Evolutionary conservation across 2,113 vertebrate genomes (phyloP).

Genomic region (Rutilus rutilus): DNA sequence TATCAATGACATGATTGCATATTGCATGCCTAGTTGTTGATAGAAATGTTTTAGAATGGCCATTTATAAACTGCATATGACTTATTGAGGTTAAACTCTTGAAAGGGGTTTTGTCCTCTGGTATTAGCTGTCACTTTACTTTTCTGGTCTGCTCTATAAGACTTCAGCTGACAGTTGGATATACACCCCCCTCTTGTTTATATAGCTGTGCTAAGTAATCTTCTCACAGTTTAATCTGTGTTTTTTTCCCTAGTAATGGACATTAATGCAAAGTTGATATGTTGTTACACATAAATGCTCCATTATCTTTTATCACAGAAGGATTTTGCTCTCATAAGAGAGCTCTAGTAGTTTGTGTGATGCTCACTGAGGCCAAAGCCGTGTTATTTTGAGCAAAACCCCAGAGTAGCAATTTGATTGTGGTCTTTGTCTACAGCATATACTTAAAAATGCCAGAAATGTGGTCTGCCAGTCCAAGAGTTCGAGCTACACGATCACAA

Average conservation of each 20-base stretch:
- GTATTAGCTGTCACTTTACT: slow-evolving; percentile 29
- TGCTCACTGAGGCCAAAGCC: slow-evolving; percentile 62
- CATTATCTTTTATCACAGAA: slow-evolving; percentile 4
- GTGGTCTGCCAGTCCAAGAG: slow-evolving; percentile 57
- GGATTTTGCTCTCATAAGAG: slow-evolving; percentile 13
- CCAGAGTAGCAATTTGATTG: slow-evolving; percentile 70
- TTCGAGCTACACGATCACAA: slow-evolving; percentile 49
- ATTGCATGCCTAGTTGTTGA: neutral
- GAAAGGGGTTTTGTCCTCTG: neutral
- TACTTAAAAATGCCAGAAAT: slow-evolving; percentile 69
- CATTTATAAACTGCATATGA: neutral
- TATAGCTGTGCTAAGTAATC: neutral
- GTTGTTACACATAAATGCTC: neutral
- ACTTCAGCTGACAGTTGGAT: slow-evolving; percentile 15
- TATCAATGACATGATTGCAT: neutral
- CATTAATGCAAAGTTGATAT: neutral
- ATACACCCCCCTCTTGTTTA: slow-evolving; percentile 12
- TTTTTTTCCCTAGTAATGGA: neutral
- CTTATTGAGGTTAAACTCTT: slow-evolving; percentile 27
- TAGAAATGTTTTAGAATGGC: neutral
- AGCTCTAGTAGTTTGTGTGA: slow-evolving; percentile 23
- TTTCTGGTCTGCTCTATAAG: neutral
- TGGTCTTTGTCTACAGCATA: slow-evolving; percentile 62
- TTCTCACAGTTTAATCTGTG: neutral
- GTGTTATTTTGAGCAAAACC: slow-evolving; percentile 69